Evolutionary conservation across 2,888 invertebrate genomes (phyloP).

Genomic region (Brachyopa scutellaris): DNA sequence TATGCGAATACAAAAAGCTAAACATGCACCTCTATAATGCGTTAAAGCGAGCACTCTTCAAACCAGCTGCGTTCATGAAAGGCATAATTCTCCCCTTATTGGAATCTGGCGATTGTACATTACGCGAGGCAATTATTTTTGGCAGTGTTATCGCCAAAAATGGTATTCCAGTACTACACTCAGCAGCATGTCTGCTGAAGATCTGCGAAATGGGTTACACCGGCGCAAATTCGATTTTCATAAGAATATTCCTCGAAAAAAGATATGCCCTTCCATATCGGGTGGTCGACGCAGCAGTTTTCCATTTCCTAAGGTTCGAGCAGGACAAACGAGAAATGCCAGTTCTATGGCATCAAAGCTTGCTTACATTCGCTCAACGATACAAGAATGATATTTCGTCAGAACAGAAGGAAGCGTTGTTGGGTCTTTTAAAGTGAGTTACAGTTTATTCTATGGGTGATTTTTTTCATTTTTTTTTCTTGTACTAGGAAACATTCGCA

Average conservation of each 20-base stretch:
- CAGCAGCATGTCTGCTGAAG: constrained; percentile 96
- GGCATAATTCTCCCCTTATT: constrained; percentile 89
- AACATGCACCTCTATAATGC: constrained; percentile 99
- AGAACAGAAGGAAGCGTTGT: constrained; percentile 94
- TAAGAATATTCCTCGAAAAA: constrained; percentile 96
- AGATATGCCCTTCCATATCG: constrained; percentile 98
- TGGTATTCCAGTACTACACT: constrained; percentile 96
- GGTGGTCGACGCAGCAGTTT: constrained; percentile 96
- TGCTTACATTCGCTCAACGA: constrained; percentile 95
- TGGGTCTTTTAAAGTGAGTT: constrained; percentile 86
- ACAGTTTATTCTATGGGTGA: not conserved
- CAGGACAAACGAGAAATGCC: constrained; percentile 92
- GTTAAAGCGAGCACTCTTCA: constrained; percentile 94
- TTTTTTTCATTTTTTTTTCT: too few relatives aligned
- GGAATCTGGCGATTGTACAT: constrained; percentile 95
- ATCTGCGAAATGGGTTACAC: constrained; percentile 99
- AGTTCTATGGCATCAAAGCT: constrained; percentile 98
- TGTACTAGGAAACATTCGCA: constrained; percentile 80
- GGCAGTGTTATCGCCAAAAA: constrained; percentile 95
- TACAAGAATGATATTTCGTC: constrained; percentile 97
- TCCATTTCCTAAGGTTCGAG: constrained; percentile 95
- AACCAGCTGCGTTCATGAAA: constrained; percentile 99
- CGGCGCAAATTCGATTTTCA: constrained; percentile 97
- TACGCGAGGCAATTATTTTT: constrained; percentile 97
- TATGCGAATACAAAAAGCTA: constrained; percentile 95